Evolutionary conservation across 1,140 invertebrate genomes (phyloP), one percentile per base, ranked within the genome.

Genomic region (Carcinoscorpius rotundicauda): DNA sequence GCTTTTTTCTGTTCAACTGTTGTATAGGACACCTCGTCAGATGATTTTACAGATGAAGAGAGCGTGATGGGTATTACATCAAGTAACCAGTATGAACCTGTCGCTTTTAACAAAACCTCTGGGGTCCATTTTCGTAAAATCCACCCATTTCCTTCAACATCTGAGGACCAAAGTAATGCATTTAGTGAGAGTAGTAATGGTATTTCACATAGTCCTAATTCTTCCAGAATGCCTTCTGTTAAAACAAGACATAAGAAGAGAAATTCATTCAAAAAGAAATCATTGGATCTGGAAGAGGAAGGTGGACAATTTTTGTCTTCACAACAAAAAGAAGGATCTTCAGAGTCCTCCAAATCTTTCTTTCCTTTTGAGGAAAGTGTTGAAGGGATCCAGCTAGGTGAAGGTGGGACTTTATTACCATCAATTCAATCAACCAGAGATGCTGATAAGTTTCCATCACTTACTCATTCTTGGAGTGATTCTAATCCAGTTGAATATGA

Each of bases 11-110:
- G 29, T 29, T 29, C 29, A 29, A 29, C 29, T 29, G 29, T 29
- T 29, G 29, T 29, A 29, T 29, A 29, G 29, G 29, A 29, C 29
- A 29, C 29, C 29, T 1, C 29, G 2, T 29, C 29, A 29, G 29
- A 29, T 29, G 29, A 29, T 2, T 2, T 29, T 29, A 29, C 29
- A 55, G n/a, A 49, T 60, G 59, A 49, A 60, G 49, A 50, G 49
- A 10, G 10, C 10, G 49, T 49, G n/a, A 60, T 60, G 59, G 59
- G 59, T 60, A 49, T 60, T 6, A 29, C 59, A 10, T n/a, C 59
- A 9, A 60, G 59, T 10, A 60, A 60, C 49, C 59, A 48, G 29
- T 11, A 49, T 10, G 49, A 29, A 10, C 59, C 59, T 4, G 59
- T 60, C 2, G 6, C 49, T 49, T 60, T 49, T 50, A 49, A 48